Conservation (phyloP, 1,140 invertebrate species). For the Monochamus saltuarius region DNA sequence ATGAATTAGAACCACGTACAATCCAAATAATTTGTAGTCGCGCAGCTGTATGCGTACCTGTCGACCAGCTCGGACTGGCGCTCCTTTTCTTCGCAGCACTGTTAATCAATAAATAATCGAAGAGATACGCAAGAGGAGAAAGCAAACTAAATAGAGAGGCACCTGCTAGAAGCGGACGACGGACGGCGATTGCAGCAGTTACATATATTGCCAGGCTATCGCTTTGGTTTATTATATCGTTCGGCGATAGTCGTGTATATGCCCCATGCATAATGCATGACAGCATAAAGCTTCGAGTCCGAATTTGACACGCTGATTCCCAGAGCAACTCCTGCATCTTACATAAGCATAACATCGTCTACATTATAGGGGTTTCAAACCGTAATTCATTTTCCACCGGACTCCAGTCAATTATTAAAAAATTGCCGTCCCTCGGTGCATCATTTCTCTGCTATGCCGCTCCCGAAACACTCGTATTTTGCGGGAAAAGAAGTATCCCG, state of each 20-base stretch:
- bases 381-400: constrained; percentile 56
- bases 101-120: constrained; percentile 16
- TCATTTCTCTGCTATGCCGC: constrained; percentile 47
- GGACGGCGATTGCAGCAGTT: constrained; percentile 9
- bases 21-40: no score
- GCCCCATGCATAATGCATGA: constrained; percentile 18
- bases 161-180: constrained; percentile 4
- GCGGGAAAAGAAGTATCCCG: constrained; percentile 27
- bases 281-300: constrained; percentile 16
- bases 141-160: constrained; percentile 12
- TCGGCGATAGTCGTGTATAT: constrained; percentile 11
- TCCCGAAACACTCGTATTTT: constrained; percentile 53
- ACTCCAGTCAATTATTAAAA: constrained; percentile 57
- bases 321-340: constrained; percentile 41
- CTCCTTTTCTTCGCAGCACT: constrained; percentile 5
- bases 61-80: constrained; percentile 2
- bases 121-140: constrained; percentile 14
- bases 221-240: constrained; percentile 10
- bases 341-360: constrained; percentile 43
- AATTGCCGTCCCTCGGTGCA: constrained; percentile 53
- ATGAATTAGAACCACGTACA: no score
- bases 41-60: not conserved
- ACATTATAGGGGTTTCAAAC: constrained; percentile 44
- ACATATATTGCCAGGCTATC: constrained; percentile 10
- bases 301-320: constrained; percentile 43